Percentiles rank a stretch among this genome's conserved stretches.
Conservation (phyloP, 2,888 invertebrate genomes). For the Phortica magna region DNA sequence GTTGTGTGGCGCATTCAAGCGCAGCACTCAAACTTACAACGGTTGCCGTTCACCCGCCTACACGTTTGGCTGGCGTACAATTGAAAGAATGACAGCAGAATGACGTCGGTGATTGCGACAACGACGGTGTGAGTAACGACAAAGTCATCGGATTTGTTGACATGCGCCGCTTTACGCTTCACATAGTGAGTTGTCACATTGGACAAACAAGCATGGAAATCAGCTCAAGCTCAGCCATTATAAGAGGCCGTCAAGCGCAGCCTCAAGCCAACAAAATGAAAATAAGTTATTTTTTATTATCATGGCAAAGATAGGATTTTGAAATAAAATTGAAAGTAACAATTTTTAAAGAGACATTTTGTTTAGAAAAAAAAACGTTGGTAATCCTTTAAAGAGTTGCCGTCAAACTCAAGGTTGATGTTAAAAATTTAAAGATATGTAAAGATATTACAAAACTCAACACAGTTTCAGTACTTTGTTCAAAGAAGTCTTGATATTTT, state of each 20-base stretch:
- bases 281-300: no score
- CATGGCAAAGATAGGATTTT: no score
- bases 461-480: no score
- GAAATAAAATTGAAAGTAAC: no score
- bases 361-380: no score
- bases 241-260: neutral
- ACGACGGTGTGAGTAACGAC: neutral
- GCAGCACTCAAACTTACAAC: neutral
- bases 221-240: neutral
- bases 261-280: neutral
- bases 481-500: no score
- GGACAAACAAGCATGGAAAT: slow-evolving; percentile 2
- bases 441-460: no score
- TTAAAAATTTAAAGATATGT: no score
- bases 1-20: slow-evolving; percentile 64
- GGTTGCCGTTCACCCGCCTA: neutral
- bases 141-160: slow-evolving; percentile 1
- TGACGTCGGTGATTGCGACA: neutral
- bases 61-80: neutral
- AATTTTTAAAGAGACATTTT: no score
- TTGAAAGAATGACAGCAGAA: slow-evolving; percentile 1
- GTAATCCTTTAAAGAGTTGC: no score
- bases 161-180: slow-evolving; percentile 8
- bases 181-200: neutral
- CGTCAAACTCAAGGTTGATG: no score